phyloP scores from a whole-genome alignment of 2,888 invertebrate species.

The Parascotia fuliginaria region DNA sequence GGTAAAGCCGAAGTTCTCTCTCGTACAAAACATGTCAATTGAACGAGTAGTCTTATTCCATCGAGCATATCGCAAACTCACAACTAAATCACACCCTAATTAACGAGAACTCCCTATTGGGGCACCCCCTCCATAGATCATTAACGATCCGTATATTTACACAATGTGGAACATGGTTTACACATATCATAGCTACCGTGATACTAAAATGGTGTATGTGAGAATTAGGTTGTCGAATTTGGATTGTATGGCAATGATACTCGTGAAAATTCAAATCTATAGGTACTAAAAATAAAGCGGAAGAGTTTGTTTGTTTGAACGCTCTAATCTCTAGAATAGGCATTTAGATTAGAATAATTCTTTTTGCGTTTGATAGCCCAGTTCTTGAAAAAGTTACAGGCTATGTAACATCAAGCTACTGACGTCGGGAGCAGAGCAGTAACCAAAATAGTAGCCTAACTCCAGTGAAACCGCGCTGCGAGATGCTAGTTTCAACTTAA shows the following conservation, averaged over 20 bases:
- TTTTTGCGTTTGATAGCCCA: no score
- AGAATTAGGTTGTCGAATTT: slow-evolving; percentile 1
- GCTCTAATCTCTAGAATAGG: no score
- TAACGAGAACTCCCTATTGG: slow-evolving; percentile 17
- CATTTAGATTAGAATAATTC: no score
- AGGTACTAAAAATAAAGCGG: no score
- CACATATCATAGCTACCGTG: slow-evolving; percentile 18
- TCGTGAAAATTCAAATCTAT: not conserved
- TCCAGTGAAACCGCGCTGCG: no score
- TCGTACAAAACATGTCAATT: slow-evolving; percentile 26
- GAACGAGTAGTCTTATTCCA: slow-evolving; percentile 26
- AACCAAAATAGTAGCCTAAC: no score
- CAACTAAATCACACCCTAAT: slow-evolving; percentile 41
- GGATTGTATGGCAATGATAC: not conserved
- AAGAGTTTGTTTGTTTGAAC: no score
- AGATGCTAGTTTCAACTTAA: no score
- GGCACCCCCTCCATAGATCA: slow-evolving; percentile 34
- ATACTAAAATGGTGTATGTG: slow-evolving; percentile 6
- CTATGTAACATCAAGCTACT: no score
- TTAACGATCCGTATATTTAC: slow-evolving; percentile 46
- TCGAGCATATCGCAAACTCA: slow-evolving; percentile 32
- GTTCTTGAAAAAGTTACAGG: no score
- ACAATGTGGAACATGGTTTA: slow-evolving; percentile 28
- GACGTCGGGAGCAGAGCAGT: no score
- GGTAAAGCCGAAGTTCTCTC: slow-evolving; percentile 5